phyloP scores from a whole-genome alignment of 2,797 vertebrate species.

The Catharus ustulatus region DNA sequence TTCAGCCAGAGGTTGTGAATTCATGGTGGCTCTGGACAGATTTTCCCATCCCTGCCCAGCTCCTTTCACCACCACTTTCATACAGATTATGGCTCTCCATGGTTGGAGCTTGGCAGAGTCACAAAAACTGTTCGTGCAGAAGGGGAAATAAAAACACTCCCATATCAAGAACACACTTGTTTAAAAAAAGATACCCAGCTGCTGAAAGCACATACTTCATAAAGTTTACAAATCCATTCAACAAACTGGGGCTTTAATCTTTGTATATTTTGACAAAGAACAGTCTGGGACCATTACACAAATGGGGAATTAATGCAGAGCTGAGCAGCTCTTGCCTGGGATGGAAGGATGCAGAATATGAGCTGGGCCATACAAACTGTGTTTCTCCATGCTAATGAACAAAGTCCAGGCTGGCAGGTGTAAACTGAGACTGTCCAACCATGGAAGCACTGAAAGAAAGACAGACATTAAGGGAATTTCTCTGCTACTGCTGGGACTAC shows the following conservation, averaged over 20 bases:
- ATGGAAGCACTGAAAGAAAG: neutral
- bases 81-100: neutral
- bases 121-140: neutral
- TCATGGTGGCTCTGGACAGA: neutral
- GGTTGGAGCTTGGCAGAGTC: neutral
- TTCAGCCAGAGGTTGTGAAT: neutral
- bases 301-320: neutral
- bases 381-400: neutral
- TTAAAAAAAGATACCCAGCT: conserved; percentile 42
- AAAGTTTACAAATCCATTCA: conserved; percentile 26
- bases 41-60: neutral
- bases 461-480: neutral
- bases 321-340: neutral
- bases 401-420: neutral
- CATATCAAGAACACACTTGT: neutral
- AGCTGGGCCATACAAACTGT: neutral
- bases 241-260: conserved; percentile 20
- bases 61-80: neutral
- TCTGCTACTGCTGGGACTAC: neutral
- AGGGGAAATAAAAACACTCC: conserved; percentile 2
- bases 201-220: conserved; percentile 25
- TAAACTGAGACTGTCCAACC: neutral
- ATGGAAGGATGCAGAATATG: neutral
- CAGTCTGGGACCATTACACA: neutral
- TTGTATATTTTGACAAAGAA: conserved; percentile 24